Conservation (phyloP, 2,888 invertebrate species). For the Euspilapteryx auroguttella region DNA sequence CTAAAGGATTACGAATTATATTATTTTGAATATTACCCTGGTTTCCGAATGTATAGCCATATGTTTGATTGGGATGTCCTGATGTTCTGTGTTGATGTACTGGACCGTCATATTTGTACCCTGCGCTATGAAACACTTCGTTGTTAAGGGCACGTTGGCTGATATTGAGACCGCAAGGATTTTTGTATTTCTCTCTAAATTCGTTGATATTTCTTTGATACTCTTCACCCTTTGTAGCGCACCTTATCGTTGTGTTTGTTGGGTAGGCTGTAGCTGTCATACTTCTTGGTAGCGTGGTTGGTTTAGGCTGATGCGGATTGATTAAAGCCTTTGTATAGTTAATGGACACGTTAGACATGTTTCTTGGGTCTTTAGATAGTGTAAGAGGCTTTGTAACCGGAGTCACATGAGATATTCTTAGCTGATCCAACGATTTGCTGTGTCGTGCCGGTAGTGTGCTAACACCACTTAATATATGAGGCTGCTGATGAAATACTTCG, state of each 20-base stretch:
- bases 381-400: slow-evolving; percentile 20
- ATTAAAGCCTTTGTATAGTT: slow-evolving; percentile 46
- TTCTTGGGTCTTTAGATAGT: slow-evolving; percentile 30
- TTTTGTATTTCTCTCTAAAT: slow-evolving; percentile 66
- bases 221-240: slow-evolving; percentile 49
- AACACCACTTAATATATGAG: slow-evolving; percentile 44
- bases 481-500: slow-evolving; percentile 33
- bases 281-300: slow-evolving; percentile 51
- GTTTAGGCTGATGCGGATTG: slow-evolving; percentile 40
- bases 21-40: slow-evolving; percentile 57
- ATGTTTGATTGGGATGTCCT: slow-evolving; percentile 47
- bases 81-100: slow-evolving; percentile 14
- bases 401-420: slow-evolving; percentile 60
- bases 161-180: slow-evolving; percentile 42
- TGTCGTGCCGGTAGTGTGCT: slow-evolving; percentile 71
- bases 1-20: slow-evolving; percentile 56
- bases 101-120: slow-evolving; percentile 39
- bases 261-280: slow-evolving; percentile 48
- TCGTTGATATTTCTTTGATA: slow-evolving; percentile 64
- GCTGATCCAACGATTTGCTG: slow-evolving; percentile 80
- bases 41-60: slow-evolving; percentile 57
- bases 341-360: slow-evolving; percentile 40
- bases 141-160: slow-evolving; percentile 33
- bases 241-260: slow-evolving; percentile 41
- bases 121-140: slow-evolving; percentile 49